Base-by-base conservation (phyloP, 2,113 vertebrate species). In the Gymnobelideus leadbeateri region DNA sequence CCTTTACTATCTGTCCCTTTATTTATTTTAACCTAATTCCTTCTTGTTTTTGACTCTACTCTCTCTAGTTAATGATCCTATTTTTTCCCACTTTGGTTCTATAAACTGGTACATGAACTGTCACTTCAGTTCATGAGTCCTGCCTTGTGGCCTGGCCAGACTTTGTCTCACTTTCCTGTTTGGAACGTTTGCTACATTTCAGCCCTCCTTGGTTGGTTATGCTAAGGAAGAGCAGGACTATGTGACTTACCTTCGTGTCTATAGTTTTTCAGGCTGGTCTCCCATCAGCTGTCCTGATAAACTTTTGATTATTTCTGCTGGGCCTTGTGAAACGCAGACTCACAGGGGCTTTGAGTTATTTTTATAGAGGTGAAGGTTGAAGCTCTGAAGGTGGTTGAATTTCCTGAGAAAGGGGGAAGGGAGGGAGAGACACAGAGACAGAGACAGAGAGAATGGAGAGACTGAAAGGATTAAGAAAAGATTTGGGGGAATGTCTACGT, bases 281-380 rank as follows among this genome's bases (percentile, higher is more conserved):
- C 31, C 61, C 31, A 16, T 68, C 61, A 68, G 31, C 31, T 68
- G 61, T 68, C 16, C 31, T 16, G 31, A 0, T 37, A 68, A 12
- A 31, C 11, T 3, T 68, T 31, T 37, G 61, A 68, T 68, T 68
- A 0, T 3, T 37, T 68, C 61, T 37, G 31, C 11, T 68, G 31
- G 28, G 28, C 2, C 11, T 12, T 37, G 61, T 68, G 31, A 68
- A 68, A 68, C 4, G 10, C 25, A 61, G 28, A 61, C 28, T 61
- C 28, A 61, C 57, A 61, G 57, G 25, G 24, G 24, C 53, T 61
- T 61, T 31, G 57, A 31, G 28, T 61, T 11, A 61, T 61, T 28
- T 14, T 31, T 1, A 37, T 2, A 49, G 28, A 5, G 7, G 1
- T 0, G 0, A 2, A 1, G 3, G 2, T 0, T 55, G 14, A 25